Percentiles rank a stretch among this genome's conserved stretches.
phyloP scores from a whole-genome alignment of 2,797 vertebrate genomes.

The Vipera ursinii region DNA sequence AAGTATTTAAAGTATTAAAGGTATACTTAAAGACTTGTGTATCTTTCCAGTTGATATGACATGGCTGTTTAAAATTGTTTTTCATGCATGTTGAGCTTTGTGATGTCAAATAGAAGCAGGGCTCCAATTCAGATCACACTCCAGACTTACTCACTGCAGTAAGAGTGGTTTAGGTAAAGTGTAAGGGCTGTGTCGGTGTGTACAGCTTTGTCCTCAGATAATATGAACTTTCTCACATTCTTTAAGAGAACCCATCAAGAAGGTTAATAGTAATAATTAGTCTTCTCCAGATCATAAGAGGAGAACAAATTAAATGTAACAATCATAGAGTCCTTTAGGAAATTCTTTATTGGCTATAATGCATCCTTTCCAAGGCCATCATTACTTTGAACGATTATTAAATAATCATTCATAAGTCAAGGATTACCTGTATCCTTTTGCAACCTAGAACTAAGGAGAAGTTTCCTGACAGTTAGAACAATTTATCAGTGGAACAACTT shows the following conservation, averaged over 20 bases:
- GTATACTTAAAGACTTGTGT: neutral
- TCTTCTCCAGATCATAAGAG: neutral
- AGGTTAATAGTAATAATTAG: neutral
- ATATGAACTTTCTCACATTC: neutral
- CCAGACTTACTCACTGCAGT: neutral
- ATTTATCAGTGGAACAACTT: too few relatives aligned
- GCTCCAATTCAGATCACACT: neutral
- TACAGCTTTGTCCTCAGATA: neutral
- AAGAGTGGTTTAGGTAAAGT: neutral
- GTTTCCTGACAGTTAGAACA: too few relatives aligned
- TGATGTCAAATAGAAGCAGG: neutral
- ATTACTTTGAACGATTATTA: neutral
- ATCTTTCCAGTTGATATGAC: neutral
- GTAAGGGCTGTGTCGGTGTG: neutral
- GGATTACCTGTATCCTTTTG: neutral
- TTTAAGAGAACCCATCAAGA: neutral
- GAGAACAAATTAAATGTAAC: neutral
- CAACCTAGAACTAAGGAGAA: too few relatives aligned
- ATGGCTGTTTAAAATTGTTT: neutral
- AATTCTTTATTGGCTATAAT: neutral
- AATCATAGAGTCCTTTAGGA: neutral
- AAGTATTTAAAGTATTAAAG: neutral
- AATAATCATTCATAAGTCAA: neutral
- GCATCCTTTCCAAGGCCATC: neutral
- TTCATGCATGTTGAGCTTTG: neutral